A percentile compares a stretch with the other conserved stretches of the same genome.
Conservation (phyloP, 1,140 invertebrate species). For the Leucophenga varia region DNA sequence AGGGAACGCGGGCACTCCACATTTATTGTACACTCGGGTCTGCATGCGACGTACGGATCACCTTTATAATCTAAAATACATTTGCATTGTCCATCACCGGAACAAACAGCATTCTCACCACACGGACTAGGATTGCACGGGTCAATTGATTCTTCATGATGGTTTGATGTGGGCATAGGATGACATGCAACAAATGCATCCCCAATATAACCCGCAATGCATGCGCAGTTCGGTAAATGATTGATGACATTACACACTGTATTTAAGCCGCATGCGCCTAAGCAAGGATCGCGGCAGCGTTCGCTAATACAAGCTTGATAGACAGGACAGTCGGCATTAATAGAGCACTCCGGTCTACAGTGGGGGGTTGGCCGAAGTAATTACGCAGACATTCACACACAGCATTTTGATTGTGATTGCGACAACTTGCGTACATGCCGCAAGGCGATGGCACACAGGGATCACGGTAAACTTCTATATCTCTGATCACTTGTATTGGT, state of each 20-base stretch:
- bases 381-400: constrained; percentile 74
- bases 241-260: constrained; percentile 80
- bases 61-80: constrained; percentile 68
- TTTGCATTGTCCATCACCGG: constrained; percentile 69
- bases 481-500: constrained; percentile 19
- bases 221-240: constrained; percentile 80
- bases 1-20: constrained; percentile 74
- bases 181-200: constrained; percentile 76
- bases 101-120: constrained; percentile 68
- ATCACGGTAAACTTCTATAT: constrained; percentile 39
- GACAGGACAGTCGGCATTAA: constrained; percentile 73
- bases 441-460: constrained; percentile 76
- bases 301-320: constrained; percentile 69
- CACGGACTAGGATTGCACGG: constrained; percentile 58
- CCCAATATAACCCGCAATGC: constrained; percentile 71
- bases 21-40: constrained; percentile 82
- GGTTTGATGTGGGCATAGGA: constrained; percentile 53
- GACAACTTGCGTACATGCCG: constrained; percentile 77
- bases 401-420: constrained; percentile 66
- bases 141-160: constrained; percentile 58
- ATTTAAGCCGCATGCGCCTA: constrained; percentile 76
- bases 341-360: constrained; percentile 75
- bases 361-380: constrained; percentile 74
- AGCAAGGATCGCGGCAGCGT: constrained; percentile 73
- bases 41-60: constrained; percentile 68